Evolutionary conservation across 2,113 vertebrate species (phyloP), one percentile per base, ranked within the genome.

Genomic region (Kobus ellipsiprymnus): DNA sequence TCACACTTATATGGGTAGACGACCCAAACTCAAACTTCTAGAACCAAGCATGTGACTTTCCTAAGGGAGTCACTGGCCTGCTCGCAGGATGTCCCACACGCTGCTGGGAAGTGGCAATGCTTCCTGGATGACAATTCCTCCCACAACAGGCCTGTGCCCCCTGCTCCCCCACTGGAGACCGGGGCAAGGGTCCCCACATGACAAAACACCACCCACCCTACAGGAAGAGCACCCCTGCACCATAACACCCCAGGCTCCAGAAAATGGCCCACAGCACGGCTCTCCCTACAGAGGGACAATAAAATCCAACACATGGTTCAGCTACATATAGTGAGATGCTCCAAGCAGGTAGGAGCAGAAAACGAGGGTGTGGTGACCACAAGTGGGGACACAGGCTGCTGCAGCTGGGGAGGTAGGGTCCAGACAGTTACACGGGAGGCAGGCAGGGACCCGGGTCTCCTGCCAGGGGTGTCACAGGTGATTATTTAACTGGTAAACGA

Each of bases 281-380:
- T 30, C 46, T 87, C 29, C 2, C 60, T 16, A 33, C 50, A 3
- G 13, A 44, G 9, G 5, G n/a, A 57, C 55, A 10, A 19, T 48
- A 27, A 54, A 33, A 52, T 16, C n/a, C 77, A 46, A 9, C n/a
- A 8, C 27, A 8, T 6, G 6, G 11, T 16, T 87, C 9, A 5
- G 40, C 48, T 6, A 29, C 2, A 2, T 6, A 25, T 5, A 25
- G 40, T 40, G 50, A 84, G 82, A 44, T 46, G 48, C 25, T 7
- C 16, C 1, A 0, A 9, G 60, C 4, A 8, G 23, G 2, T 0
- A 2, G 30, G 5, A 46, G 3, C 23, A 17, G 50, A n/a, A 10
- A 83, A 15, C 2, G 0, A 21, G 36, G 36, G 57, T 13, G 17
- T 4, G 14, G 36, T 50, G 59, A 33, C 30, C 83, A 25, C 15